Percentiles rank a stretch among this genome's conserved stretches.
These are phyloP conservation scores for Cheilosia soror DNA, from an alignment of 2,888 invertebrate genomes.

Conservation along the genomic window DNA sequence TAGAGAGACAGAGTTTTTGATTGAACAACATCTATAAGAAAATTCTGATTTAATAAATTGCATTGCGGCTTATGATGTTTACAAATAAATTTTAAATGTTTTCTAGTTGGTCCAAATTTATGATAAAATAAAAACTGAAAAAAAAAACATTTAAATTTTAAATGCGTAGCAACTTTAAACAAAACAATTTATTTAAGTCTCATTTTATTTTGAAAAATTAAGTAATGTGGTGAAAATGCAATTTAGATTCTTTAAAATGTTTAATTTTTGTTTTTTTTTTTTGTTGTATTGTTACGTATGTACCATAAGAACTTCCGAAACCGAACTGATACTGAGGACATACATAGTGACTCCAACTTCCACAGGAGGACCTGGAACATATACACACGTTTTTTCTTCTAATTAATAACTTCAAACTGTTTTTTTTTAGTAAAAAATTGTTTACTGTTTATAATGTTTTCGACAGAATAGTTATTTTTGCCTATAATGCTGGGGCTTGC, in stretches of 20 bases:
- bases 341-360: slow-evolving; percentile 99
- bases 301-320: slow-evolving; percentile 99
- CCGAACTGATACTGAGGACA: slow-evolving; percentile 98
- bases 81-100: slow-evolving; percentile 67
- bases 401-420: slow-evolving; percentile 70
- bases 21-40: slow-evolving; percentile 75
- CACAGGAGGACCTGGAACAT: slow-evolving; percentile 96
- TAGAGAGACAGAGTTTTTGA: slow-evolving; percentile 72
- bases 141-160: slow-evolving; percentile 55
- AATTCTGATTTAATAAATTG: slow-evolving; percentile 74
- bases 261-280: slow-evolving; percentile 55
- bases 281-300: slow-evolving; percentile 81
- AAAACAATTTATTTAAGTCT: slow-evolving; percentile 57
- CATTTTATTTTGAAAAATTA: slow-evolving; percentile 60
- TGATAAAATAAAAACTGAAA: slow-evolving; percentile 42
- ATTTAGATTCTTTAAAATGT: slow-evolving; percentile 72
- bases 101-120: slow-evolving; percentile 69
- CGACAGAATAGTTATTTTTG: slow-evolving; percentile 48
- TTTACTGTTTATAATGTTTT: slow-evolving; percentile 76
- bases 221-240: slow-evolving; percentile 74
- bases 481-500: slow-evolving; percentile 33
- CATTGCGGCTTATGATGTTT: slow-evolving; percentile 69
- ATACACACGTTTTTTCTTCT: slow-evolving; percentile 81
- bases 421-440: slow-evolving; percentile 48
- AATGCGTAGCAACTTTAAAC: slow-evolving; percentile 75